These are phyloP conservation scores for Saimiri boliviensis DNA, from an alignment of 2,113 vertebrate species.

Conservation along the genomic window DNA sequence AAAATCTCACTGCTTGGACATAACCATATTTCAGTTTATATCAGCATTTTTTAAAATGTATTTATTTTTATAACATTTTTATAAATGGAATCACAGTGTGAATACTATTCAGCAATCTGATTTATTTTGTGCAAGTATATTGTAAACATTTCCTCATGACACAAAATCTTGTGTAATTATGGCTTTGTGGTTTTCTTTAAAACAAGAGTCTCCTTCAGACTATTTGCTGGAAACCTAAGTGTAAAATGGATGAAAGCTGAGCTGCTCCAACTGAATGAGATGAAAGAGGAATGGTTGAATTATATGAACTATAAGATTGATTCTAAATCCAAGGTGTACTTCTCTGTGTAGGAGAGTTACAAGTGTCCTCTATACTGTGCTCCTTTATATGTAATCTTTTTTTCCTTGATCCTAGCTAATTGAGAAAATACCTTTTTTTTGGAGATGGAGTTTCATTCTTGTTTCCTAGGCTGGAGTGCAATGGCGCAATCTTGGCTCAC, in stretches of 20 bases:
- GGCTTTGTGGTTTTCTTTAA: background rate
- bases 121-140: background rate
- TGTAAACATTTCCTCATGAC: background rate
- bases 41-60: background rate
- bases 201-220: background rate
- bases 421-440: background rate
- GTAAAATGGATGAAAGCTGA: background rate
- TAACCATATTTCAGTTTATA: slow-evolving; percentile 8
- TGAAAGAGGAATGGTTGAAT: background rate
- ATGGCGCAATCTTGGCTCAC: no score
- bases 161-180: background rate
- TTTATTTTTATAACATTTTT: background rate
- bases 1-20: background rate
- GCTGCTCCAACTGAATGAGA: background rate
- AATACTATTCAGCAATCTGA: background rate
- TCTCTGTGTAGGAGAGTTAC: background rate
- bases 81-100: background rate
- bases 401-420: background rate
- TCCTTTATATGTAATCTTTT: background rate
- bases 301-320: background rate
- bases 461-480: no score
- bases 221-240: background rate
- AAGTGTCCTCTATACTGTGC: background rate
- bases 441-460: no score
- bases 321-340: background rate